Conservation (phyloP, 2,888 invertebrate genomes). For the Mesorhabditis belari region DNA sequence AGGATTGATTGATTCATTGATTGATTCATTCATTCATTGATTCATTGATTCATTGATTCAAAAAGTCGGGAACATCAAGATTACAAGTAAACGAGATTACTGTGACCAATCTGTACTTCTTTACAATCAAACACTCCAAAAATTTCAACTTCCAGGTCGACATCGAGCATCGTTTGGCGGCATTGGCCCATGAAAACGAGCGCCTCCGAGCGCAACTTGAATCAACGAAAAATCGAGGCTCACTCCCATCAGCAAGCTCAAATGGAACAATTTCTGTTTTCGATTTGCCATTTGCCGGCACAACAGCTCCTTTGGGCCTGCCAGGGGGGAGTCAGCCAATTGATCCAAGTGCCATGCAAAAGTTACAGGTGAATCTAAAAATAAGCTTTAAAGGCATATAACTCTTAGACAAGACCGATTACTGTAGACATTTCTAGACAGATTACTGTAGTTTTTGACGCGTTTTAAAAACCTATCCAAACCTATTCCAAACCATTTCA, state of each 20-base stretch:
- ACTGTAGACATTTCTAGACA: too few relatives aligned
- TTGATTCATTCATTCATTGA: too few relatives aligned
- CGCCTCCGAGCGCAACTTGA: conserved; percentile 79
- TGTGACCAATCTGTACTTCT: too few relatives aligned
- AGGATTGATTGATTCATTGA: background rate
- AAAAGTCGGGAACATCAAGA: too few relatives aligned
- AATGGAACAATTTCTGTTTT: background rate
- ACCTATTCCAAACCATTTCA: conserved; percentile 58
- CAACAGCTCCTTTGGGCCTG: background rate
- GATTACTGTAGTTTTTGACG: too few relatives aligned
- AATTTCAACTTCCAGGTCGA: background rate
- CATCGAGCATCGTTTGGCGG: conserved; percentile 83
- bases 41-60: too few relatives aligned
- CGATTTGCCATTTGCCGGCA: background rate
- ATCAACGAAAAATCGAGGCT: too few relatives aligned
- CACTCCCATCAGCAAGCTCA: too few relatives aligned
- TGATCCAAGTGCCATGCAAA: background rate
- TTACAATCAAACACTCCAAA: background rate
- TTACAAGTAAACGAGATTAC: too few relatives aligned
- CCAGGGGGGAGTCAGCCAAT: background rate
- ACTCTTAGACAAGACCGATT: too few relatives aligned
- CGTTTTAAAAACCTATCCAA: too few relatives aligned
- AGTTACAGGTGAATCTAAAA: background rate
- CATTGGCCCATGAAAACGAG: conserved; percentile 89
- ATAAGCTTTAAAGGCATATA: background rate